Conservation (phyloP, 2,797 vertebrate species). For the Lagocephalus sceleratus region DNA sequence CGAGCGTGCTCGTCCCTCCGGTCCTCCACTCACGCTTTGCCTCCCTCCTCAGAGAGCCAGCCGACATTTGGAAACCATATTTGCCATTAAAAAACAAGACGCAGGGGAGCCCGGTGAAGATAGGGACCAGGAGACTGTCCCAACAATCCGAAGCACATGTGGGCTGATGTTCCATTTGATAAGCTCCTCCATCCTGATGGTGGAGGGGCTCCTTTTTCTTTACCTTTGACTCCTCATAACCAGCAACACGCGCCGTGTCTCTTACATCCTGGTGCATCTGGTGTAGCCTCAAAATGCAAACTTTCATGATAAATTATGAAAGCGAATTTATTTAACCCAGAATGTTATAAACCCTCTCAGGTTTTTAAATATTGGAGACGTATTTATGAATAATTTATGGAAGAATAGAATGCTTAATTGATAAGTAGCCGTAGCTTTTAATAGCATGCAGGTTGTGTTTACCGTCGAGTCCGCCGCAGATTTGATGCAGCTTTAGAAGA, state of each 20-base stretch:
- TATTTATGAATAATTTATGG: neutral
- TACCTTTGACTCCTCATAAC: slow-evolving; percentile 18
- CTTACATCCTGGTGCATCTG: slow-evolving; percentile 35
- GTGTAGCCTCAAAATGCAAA: slow-evolving; percentile 30
- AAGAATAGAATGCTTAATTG: neutral
- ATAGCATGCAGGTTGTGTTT: neutral
- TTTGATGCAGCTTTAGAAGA: slow-evolving; percentile 12
- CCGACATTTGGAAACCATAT: slow-evolving; percentile 63
- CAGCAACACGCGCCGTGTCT: slow-evolving; percentile 46
- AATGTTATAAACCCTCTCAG: neutral
- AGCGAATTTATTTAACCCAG: too few species aligned
- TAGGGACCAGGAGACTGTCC: slow-evolving; percentile 55
- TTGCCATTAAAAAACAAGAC: slow-evolving; percentile 61
- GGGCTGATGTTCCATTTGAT: slow-evolving; percentile 61
- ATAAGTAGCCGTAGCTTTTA: neutral
- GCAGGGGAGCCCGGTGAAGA: slow-evolving; percentile 60
- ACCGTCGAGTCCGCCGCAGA: neutral
- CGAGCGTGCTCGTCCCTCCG: too few species aligned
- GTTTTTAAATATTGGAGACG: neutral
- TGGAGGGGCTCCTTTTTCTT: too few species aligned
- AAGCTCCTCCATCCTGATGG: slow-evolving; percentile 52
- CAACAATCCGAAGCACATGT: slow-evolving; percentile 57
- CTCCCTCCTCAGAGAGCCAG: slow-evolving; percentile 53
- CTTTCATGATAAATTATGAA: too few species aligned
- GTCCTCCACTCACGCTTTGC: slow-evolving; percentile 45